phyloP scores from a whole-genome alignment of 2,113 vertebrate genomes.

The Mus spicilegus region DNA sequence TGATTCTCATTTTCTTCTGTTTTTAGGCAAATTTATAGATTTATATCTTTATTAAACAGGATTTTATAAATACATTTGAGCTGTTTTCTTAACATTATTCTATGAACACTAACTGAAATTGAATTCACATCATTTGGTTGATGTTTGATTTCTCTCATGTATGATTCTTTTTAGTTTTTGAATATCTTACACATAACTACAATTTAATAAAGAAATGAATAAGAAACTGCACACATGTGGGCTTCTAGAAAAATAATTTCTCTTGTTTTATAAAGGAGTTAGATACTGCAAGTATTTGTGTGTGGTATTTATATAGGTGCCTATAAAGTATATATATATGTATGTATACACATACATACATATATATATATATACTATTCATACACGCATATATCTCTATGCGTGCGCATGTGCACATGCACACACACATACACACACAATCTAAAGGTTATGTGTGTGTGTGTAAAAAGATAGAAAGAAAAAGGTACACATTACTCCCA shows the following conservation, averaged over 20 bases:
- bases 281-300: background rate
- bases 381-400: background rate
- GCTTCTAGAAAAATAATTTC: slow-evolving; percentile 43
- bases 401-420: too few species aligned
- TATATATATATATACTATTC: too few species aligned
- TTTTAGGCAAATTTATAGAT: slow-evolving; percentile 23
- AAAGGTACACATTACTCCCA: background rate
- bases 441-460: background rate
- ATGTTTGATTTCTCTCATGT: background rate
- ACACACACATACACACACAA: background rate
- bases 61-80: background rate
- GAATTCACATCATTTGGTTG: background rate
- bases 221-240: background rate
- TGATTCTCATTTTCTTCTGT: slow-evolving; percentile 17
- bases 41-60: background rate
- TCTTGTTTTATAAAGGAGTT: background rate
- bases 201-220: background rate
- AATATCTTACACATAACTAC: background rate
- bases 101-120: background rate
- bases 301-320: background rate
- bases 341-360: too few species aligned
- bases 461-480: background rate
- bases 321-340: background rate
- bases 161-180: background rate
- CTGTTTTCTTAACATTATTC: background rate